Base-by-base conservation (phyloP, 1,140 invertebrate genomes). In the Ctenoplectra terminalis region DNA sequence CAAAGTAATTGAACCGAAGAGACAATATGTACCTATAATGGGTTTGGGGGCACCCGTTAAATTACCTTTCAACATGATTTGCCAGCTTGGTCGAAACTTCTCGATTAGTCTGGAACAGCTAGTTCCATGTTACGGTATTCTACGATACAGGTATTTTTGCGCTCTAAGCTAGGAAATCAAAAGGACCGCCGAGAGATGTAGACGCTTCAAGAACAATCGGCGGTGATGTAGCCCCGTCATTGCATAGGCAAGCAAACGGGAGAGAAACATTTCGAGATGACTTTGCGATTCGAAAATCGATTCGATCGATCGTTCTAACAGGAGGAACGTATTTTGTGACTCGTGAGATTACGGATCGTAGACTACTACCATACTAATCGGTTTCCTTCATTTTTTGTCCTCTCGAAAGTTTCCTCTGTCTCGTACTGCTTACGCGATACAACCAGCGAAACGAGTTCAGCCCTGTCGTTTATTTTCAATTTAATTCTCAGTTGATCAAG, bases 141-240 rank as follows among this genome's bases (percentile, higher is more conserved):
- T n/a, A n/a, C n/a, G n/a, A n/a, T n/a, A n/a, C n/a, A n/a, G n/a
- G n/a, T n/a, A n/a, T n/a, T n/a, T n/a, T n/a, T n/a, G n/a, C n/a
- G n/a, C n/a, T n/a, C n/a, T 9, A 67, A 50, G 37, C 43, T 61
- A 75, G 66, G 29, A 79, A 87, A 58, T 87, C 86, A 87, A 87
- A 87, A 72, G 86, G 37, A 75, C 86, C 86, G 85, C 81, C 61
- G 40, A 1, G 31, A 29, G 81, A 61, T 75, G 85, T 83, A 80
- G 85, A 75, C 74, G 66, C 69, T 71, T 52, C 69, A 71, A 60
- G 73, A 71, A 86, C 74, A 66, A 60, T 85, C 84, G 77, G 77
- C 63, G 81, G 76, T 26, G 75, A 66, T 89, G 84, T 73, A 75
- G 87, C 89, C 64, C 82, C 75, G 83, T 89, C 85, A 81, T 79